These are phyloP conservation scores for Rattus rattus DNA, from an alignment of 2,113 vertebrate species.

Conservation along the genomic window DNA sequence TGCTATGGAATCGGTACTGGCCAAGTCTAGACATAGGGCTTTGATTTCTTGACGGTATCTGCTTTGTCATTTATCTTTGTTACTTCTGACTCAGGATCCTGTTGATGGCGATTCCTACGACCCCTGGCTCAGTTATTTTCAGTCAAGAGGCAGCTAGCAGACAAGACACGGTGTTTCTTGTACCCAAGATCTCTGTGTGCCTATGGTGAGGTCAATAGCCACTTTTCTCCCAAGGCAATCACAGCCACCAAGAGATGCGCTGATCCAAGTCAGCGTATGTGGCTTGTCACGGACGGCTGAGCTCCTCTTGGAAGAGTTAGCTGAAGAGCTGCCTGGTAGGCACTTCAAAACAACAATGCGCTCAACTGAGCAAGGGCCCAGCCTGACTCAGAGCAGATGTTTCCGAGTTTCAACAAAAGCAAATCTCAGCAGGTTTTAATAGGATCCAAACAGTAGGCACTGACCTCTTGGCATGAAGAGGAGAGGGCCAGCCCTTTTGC, in stretches of 20 bases:
- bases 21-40: background rate
- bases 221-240: background rate
- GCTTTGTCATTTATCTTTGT: background rate
- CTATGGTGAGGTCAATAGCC: background rate
- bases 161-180: background rate
- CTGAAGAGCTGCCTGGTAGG: conserved; percentile 69
- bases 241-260: rapidly evolving
- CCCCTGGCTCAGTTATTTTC: background rate
- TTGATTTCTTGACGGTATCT: background rate
- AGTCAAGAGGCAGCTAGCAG: background rate
- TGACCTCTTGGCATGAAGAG: conserved; percentile 62
- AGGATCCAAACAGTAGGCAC: conserved; percentile 67
- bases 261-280: background rate
- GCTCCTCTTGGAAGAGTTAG: conserved; percentile 66
- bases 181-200: background rate
- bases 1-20: background rate
- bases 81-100: background rate
- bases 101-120: background rate
- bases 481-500: conserved; percentile 10
- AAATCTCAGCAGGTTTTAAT: conserved; percentile 68
- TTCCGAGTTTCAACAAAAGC: conserved; percentile 70
- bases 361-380: conserved; percentile 60
- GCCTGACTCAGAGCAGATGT: conserved; percentile 62
- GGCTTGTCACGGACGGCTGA: background rate
- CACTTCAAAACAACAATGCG: conserved; percentile 76